Conservation (phyloP, 2,113 vertebrate species). For the Acinonyx jubatus region DNA sequence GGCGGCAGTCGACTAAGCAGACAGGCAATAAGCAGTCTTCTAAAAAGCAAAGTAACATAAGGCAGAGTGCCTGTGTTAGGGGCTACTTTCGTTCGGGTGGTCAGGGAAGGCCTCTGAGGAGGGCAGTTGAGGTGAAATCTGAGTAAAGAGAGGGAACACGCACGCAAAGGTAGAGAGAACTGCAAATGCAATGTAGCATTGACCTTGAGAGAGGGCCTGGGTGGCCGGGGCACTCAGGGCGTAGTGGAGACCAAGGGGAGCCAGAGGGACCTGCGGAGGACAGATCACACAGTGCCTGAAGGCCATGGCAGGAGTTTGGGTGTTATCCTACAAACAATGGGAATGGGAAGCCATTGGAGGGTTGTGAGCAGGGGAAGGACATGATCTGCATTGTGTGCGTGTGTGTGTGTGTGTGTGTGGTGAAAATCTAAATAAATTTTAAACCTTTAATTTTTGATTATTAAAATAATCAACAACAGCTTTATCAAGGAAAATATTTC, state of each 20-base stretch:
- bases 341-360: neutral
- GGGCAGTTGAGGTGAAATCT: neutral
- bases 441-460: neutral
- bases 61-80: rapidly evolving
- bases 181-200: neutral
- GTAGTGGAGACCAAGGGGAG: neutral
- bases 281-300: too few relatives aligned
- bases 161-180: neutral
- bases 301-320: neutral
- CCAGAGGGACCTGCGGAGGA: neutral
- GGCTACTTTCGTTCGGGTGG: neutral
- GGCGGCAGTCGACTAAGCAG: neutral
- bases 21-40: neutral
- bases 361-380: neutral
- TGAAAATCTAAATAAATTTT: neutral
- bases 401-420: neutral
- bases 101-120: neutral
- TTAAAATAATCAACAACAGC: neutral
- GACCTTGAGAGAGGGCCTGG: neutral
- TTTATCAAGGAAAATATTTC: neutral
- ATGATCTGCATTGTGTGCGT: neutral
- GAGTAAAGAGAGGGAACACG: neutral
- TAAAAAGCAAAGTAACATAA: neutral
- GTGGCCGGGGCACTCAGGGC: rapidly evolving
- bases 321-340: neutral